Conservation (phyloP, 1,140 invertebrate genomes). For the Gryllus bimaculatus region DNA sequence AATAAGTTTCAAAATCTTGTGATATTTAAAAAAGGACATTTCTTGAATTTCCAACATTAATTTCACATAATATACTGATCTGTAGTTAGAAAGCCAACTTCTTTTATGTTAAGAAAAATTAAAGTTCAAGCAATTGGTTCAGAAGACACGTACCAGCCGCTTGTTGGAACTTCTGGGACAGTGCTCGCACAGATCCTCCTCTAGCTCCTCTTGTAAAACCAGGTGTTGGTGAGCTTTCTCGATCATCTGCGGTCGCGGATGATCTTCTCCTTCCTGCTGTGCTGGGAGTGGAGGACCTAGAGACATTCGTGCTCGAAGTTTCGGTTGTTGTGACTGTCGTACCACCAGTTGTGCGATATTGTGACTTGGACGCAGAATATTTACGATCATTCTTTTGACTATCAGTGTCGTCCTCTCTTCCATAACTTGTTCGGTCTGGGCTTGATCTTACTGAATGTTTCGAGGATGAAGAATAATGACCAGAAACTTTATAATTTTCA, state of each 20-base stretch:
- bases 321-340: neutral
- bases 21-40: neutral
- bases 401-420: constrained; percentile 3
- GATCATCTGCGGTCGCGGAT: constrained; percentile 2
- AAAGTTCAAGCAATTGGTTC: neutral
- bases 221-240: constrained; percentile 16
- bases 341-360: neutral
- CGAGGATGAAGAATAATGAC: neutral
- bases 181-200: constrained; percentile 55
- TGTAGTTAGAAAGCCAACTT: neutral
- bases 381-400: neutral
- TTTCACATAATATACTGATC: neutral
- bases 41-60: neutral
- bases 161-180: constrained; percentile 63
- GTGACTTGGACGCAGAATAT: neutral
- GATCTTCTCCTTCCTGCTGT: constrained; percentile 7
- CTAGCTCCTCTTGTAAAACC: constrained; percentile 45
- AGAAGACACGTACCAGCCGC: constrained; percentile 31
- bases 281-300: constrained; percentile 17
- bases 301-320: neutral
- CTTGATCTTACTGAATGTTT: neutral
- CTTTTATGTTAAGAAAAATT: neutral
- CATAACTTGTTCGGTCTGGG: constrained; percentile 7
- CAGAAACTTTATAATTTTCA: neutral
- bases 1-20: neutral